Conservation (phyloP, 2,113 vertebrate species). For the Xiphias gladius region DNA sequence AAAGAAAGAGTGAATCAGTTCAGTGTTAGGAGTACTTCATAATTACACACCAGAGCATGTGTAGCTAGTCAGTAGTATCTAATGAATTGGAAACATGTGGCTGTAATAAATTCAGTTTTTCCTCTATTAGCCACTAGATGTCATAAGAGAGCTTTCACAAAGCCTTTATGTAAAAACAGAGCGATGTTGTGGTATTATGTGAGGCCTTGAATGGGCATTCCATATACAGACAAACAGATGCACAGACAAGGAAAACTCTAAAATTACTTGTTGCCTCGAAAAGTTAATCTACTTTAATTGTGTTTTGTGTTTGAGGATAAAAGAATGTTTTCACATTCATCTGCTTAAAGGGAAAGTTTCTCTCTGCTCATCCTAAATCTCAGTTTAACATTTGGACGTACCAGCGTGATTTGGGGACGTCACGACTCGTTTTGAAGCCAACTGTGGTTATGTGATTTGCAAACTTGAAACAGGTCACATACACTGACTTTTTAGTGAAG, state of each 20-base stretch:
- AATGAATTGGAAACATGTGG: background rate
- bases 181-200: background rate
- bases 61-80: background rate
- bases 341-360: background rate
- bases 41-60: background rate
- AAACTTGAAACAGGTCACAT: background rate
- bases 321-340: background rate
- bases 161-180: background rate
- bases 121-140: slow-evolving; percentile 77
- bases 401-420: background rate
- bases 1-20: background rate
- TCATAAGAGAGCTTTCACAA: slow-evolving; percentile 70
- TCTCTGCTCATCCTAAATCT: background rate
- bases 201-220: background rate
- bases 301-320: background rate
- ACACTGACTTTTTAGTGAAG: background rate
- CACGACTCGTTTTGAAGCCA: background rate
- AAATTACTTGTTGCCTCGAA: background rate
- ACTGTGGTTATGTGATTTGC: background rate
- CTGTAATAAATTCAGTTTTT: background rate
- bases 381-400: background rate
- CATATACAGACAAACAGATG: background rate
- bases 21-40: background rate
- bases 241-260: background rate
- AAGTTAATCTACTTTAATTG: background rate